Conservation (phyloP, 1,140 invertebrate species). For the Penaeus japonicus region DNA sequence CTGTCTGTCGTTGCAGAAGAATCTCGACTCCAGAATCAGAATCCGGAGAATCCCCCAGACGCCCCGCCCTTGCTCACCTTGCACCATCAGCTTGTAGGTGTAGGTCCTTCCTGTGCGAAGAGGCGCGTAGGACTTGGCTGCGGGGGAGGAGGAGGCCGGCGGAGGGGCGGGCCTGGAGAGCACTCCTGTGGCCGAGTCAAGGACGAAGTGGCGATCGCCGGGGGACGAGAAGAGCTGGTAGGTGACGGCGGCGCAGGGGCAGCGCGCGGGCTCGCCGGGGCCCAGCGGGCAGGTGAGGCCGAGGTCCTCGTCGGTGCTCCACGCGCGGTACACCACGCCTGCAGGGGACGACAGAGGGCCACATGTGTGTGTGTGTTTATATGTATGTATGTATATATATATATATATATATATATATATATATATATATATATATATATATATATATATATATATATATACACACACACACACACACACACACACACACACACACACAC, state of each 20-base stretch:
- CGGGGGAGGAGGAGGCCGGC: no score
- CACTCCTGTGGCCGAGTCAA: conserved; percentile 17
- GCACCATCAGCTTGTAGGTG: conserved; percentile 40
- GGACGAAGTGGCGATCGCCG: conserved; percentile 15
- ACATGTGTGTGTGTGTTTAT: neutral
- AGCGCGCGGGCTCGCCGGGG: conserved; percentile 23
- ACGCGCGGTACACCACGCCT: conserved; percentile 37
- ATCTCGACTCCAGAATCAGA: no score
- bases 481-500: neutral
- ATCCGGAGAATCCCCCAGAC: neutral
- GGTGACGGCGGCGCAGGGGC: conserved; percentile 30
- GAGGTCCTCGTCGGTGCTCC: conserved; percentile 40
- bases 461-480: neutral
- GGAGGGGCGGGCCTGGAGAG: neutral
- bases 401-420: conserved; percentile 6
- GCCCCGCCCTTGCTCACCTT: conserved; percentile 4
- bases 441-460: conserved; percentile 6
- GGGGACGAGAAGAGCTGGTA: conserved; percentile 35
- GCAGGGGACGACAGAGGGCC: neutral
- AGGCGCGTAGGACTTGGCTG: neutral
- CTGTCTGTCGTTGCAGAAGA: no score
- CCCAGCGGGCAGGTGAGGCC: conserved; percentile 38
- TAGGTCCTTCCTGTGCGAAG: conserved; percentile 1
- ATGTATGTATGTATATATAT: neutral
- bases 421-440: neutral